These are phyloP conservation scores for Phataginus tricuspis DNA, from an alignment of 2,797 vertebrate genomes.

Conservation along the genomic window DNA sequence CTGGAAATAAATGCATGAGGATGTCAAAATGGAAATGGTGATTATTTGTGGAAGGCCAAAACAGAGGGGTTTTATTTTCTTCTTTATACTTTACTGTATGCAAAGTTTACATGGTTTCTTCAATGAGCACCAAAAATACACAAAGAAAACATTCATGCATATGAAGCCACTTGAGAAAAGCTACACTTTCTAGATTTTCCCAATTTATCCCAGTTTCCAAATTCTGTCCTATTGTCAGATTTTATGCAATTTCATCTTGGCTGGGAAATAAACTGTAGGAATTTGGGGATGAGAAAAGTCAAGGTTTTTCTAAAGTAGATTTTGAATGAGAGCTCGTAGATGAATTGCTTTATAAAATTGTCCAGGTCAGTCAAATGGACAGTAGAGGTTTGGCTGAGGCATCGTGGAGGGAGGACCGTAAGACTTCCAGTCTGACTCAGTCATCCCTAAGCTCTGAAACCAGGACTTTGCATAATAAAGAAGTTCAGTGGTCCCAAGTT, in stretches of 20 bases:
- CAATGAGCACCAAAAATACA: neutral
- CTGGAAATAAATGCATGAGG: neutral
- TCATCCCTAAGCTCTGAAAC: neutral
- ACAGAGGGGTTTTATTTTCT: neutral
- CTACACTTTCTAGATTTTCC: neutral
- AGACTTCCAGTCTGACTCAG: neutral
- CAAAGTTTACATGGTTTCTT: neutral
- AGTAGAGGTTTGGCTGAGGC: rapidly evolving
- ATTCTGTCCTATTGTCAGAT: neutral
- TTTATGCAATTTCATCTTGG: neutral
- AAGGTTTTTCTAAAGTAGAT: neutral
- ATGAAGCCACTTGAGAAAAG: neutral
- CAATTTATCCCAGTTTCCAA: neutral
- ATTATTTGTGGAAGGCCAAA: neutral
- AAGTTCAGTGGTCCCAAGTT: neutral
- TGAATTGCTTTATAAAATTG: neutral
- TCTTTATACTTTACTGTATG: neutral
- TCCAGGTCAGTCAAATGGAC: neutral
- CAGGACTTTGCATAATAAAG: neutral
- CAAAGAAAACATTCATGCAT: neutral
- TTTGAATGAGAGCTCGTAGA: neutral
- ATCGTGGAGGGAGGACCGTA: rapidly evolving
- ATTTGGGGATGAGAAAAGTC: neutral
- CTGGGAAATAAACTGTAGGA: neutral
- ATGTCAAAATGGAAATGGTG: neutral